These are phyloP conservation scores for Hylyphantes graminicola DNA, from an alignment of 1,140 invertebrate species.

Conservation along the genomic window DNA sequence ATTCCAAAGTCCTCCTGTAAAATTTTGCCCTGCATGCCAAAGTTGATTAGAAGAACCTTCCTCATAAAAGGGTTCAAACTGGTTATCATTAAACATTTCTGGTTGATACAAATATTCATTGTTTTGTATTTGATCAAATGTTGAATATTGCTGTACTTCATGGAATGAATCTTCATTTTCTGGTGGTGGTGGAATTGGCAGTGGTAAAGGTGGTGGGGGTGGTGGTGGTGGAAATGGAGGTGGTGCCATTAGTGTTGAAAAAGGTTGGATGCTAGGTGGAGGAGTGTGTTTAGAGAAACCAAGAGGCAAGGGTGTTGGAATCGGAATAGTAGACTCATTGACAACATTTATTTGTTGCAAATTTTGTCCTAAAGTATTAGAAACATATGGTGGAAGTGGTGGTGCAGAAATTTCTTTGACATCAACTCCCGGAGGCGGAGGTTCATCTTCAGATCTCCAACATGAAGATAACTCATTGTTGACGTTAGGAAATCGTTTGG, in stretches of 20 bases:
- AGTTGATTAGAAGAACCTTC: no score
- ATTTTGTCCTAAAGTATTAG: conserved; percentile 11
- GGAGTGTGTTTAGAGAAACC: conserved; percentile 38
- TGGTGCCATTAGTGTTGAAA: not conserved
- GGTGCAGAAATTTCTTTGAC: not conserved
- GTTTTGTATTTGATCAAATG: no score
- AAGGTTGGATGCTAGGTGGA: conserved; percentile 26
- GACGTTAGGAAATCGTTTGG: not conserved
- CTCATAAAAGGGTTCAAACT: no score
- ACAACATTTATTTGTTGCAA: not conserved
- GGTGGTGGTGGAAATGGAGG: conserved; percentile 37
- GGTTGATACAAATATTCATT: no score
- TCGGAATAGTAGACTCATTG: conserved; percentile 10
- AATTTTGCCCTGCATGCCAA: no score
- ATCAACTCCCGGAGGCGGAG: conserved; percentile 45
- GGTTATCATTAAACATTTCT: no score
- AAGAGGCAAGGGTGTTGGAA: conserved; percentile 19
- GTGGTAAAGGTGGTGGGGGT: conserved; percentile 19
- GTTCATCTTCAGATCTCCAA: conserved; percentile 38
- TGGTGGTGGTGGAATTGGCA: not conserved
- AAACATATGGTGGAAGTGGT: not conserved
- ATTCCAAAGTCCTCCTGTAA: no score
- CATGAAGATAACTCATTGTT: not conserved
- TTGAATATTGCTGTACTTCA: no score
- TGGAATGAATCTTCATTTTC: not conserved